Evolutionary conservation across 1,140 invertebrate species (phyloP), one percentile per base, ranked within the genome.

Genomic region (Philopotamus ludificatus): DNA sequence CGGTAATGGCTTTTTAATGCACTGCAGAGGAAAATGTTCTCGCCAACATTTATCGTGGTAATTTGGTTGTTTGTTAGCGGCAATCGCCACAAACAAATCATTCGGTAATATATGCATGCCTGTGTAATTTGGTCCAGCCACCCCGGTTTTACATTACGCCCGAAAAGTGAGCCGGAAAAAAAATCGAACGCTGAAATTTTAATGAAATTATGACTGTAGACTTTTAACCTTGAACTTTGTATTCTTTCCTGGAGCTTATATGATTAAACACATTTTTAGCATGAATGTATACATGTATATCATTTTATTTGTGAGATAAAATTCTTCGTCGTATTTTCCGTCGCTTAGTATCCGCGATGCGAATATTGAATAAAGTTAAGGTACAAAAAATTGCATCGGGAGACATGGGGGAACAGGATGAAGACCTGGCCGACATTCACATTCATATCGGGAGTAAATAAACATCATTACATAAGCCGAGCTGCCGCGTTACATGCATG

Each of bases 391-490:
- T n/a, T n/a, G 26, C 25, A 34, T n/a, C 51, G 26, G 51, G 20
- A 25, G 20, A 18, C 51, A 20, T 8, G 15, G 12, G 26, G 57
- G 23, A 45, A 16, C 23, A n/a, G 42, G 16, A 21, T 58, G 4
- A 25, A 44, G 15, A 49, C 21, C 18, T 3, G 23, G 53, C 26
- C 25, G 21, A 54, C 44, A 65, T 65, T 65, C 28, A 41, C 50
- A 65, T 65, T 65, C 63, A 65, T 60, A 55, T 65, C 58, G 55
- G 47, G 12, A 25, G 63, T 65, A 65, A 65, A 65, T 65, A 65
- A 65, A 65, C 63, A 65, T 65, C 63, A 60, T 65, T 65, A 65
- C 63, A 39, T 49, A 16, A 21, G 12, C 18, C 51, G 62, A 55
- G 39, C 18, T 42, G 58, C 20, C 10, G 51, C 12, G n/a, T n/a